Base-by-base conservation (phyloP, 2,888 invertebrate genomes). In the Carterocephalus palaemon region DNA sequence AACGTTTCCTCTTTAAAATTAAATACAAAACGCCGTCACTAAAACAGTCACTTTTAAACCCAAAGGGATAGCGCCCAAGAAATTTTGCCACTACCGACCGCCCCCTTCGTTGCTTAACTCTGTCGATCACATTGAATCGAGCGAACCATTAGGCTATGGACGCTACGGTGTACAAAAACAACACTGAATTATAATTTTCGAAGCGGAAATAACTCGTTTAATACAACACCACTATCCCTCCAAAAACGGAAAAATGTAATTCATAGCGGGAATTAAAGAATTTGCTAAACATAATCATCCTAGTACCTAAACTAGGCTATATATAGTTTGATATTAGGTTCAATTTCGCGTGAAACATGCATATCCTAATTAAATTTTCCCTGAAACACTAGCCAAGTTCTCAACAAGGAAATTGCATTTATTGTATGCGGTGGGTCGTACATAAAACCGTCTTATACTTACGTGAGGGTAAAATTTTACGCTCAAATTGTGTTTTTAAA, bases 191-290 rank as follows among this genome's bases (percentile, higher is more conserved):
- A 28, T 36, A 43, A 43, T 43, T 43, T 43, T 28, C 29, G 43
- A 43, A 43, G 43, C 43, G 43, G 43, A 43, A 43, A 36, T 43
- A 43, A 43, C 43, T 36, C 36, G 36, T 43, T 43, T 43, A 43
- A 43, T 36, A 36, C 29, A 43, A 43, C 43, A 36, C 42, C 26
- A 42, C 42, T 42, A 34, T 42, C 34, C 16, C 23, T 29, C 22
- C 36, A 22, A 43, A 42, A 42, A 26, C 26, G 20, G 34, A 34
- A 34, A 42, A 42, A 28, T 28, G 28, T 28, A 42, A 42, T 42
- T 42, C 42, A 42, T 42, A 42, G 42, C 28, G 42, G 19, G 34
- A 34, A 42, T 42, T 42, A 42, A 42, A 36, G 34, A 42, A 42
- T 42, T 34, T 42, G 28, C 13, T 15, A 9, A 10, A 5, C 1